Base-by-base conservation (phyloP, 1,140 invertebrate genomes). In the Drosophila ananassae region DNA sequence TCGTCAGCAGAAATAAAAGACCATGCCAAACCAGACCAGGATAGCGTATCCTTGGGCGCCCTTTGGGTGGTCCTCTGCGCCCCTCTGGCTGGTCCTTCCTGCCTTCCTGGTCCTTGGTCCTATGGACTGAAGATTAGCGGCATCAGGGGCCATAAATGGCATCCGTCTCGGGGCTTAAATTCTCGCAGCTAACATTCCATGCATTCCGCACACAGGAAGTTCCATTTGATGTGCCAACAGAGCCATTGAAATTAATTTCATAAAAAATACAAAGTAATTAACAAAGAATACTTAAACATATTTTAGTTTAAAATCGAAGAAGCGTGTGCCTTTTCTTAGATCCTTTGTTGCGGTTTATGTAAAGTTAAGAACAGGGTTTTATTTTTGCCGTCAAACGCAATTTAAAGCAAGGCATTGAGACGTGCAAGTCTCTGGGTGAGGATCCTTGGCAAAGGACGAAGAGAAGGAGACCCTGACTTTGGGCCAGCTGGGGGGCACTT, bases 1-100 rank as follows among this genome's bases (percentile, higher is more conserved):
- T 74, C 72, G 72, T 74, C 72, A 74, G 72, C 69, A 74, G 59
- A 59, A 74, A 73, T 74, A 74, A 74, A 64, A 44, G 41, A n/a
- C 13, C 34, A 37, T 10, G 34, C 34, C 34, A 37, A 37, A 37
- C 34, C 34, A 37, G 72, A 74, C 71, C 72, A 48, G 39, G 13
- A 61, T 48, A 44, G 59, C 69, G 72, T 64, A 74, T 74, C 72
- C 72, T 74, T 74, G 72, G 72, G 54, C 53, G 53, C 68, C 54
- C 69, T 48, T 46, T 52, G 24, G 47, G 72, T 22, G 37, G 53
- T 44, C 41, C 41, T 21, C 4, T 21, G n/a, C 2, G 0, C n/a
- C 39, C 39, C 41, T 9, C 41, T 17, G 8, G 13, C 41, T 0
- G 41, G n/a, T 44, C 34, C 34, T 37, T n/a, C n/a, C n/a, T n/a